These are phyloP conservation scores for Subacronicta megacephala DNA, from an alignment of 2,888 invertebrate species.

Conservation along the genomic window DNA sequence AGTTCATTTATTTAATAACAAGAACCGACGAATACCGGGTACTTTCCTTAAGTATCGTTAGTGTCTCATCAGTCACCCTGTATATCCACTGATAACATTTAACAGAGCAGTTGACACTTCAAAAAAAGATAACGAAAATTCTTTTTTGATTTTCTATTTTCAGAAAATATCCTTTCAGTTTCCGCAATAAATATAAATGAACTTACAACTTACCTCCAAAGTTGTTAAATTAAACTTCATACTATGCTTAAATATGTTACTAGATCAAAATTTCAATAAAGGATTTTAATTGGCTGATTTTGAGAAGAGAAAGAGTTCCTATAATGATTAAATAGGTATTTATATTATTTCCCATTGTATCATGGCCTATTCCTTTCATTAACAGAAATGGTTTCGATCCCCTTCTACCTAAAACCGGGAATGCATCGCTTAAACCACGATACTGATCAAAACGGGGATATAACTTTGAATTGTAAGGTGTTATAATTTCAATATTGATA, in stretches of 20 bases:
- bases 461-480: constrained; percentile 19
- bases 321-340: constrained; percentile 75
- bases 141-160: not conserved
- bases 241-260: constrained; percentile 66
- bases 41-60: too few relatives aligned
- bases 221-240: constrained; percentile 21
- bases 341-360: constrained; percentile 80
- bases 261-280: constrained; percentile 70
- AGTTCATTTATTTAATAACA: too few relatives aligned
- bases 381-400: constrained; percentile 67
- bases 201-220: constrained; percentile 20
- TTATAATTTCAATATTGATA: too few relatives aligned
- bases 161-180: constrained; percentile 52
- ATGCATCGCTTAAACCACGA: constrained; percentile 81
- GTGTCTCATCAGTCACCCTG: too few relatives aligned
- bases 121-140: not conserved
- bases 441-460: constrained; percentile 38
- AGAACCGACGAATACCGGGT: too few relatives aligned
- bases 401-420: constrained; percentile 69
- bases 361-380: constrained; percentile 85
- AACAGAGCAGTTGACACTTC: not conserved
- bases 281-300: constrained; percentile 71
- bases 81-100: not conserved
- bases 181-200: constrained; percentile 39
- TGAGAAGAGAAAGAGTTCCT: constrained; percentile 68